Evolutionary conservation across 2,797 vertebrate species (phyloP), one percentile per base, ranked within the genome.

Genomic region (Pseudochirops cupreus): DNA sequence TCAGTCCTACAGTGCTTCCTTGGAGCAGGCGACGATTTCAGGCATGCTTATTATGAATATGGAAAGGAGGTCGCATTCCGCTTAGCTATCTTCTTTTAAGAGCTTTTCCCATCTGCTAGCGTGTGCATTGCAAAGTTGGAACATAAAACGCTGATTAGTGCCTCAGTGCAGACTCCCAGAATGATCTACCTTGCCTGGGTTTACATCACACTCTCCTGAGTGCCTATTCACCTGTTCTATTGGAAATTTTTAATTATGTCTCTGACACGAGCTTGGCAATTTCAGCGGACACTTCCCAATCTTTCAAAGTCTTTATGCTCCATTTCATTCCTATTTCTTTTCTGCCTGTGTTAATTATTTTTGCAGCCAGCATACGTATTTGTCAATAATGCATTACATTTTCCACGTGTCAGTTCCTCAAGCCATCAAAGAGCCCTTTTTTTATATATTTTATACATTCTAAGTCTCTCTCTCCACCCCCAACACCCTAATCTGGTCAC

Each of bases 71-170:
- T 59, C 96, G 96, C 95, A 96, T 93, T 97, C 0, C 0, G 56
- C 91, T 95, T 97, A 96, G 97, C 96, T 97, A 91, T 96, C 97
- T 96, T 95, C 92, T 98, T 98, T 98, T 98, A 98, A 97, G 95
- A 98, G 97, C 98, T 96, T 97, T 94, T 67, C 97, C 97, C 97
- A 97, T 98, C 98, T 98, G 97, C 97, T 97, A 94, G 97, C 96
- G 96, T 96, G 96, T 96, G 95, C 93, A 91, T 93, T 91, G 92
- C 96, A 94, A 97, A 97, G 96, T 97, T 97, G 96, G 96, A 93
- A 90, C 96, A 98, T 98, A 97, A 98, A 98, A 97, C 95, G 96
- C 95, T 97, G 96, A 98, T 98, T 97, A 97, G 97, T 82, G 74
- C 92, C 96, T 97, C 93, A 54, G 91, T 97, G 95, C 91, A 97